Base-by-base conservation (phyloP, 2,113 vertebrate genomes). In the Ceratotherium simum region DNA sequence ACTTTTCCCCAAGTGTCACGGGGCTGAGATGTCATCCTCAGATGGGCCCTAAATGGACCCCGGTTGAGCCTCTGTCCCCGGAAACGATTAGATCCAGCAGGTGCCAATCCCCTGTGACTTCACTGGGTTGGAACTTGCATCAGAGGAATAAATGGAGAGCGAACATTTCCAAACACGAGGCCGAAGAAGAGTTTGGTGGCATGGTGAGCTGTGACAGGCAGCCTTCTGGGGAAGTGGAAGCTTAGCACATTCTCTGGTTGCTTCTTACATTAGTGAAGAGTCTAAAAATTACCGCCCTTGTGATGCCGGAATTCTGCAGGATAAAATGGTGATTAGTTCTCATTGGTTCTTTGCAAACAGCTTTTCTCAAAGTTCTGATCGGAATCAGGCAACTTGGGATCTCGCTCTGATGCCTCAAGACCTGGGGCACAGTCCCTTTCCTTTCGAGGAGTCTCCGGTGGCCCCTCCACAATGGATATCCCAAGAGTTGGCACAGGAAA, bases 201-300 rank as follows among this genome's bases (percentile, higher is more conserved):
- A 0, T 3, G 51, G 13, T 9, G 84, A 92, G 85, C 91, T 14
- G 62, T 18, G 93, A n/a, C 65, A 51, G 79, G 78, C 65, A 0
- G 65, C 46, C 86, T 90, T 76, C 27, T 4, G 65, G 91, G 96
- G 96, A 94, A 94, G 87, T 31, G 48, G 95, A 18, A 27, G 93
- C 96, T 96, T 92, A 96, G 84, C 88, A 33, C 65, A 0, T 82
- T 90, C 96, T 97, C 95, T 0, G 12, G 70, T 69, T 91, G 93
- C 97, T 88, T 46, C 64, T 69, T 21, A 33, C 21, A 7, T 67
- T n/a, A 80, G 75, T 1, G 48, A 84, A 46, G 80, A 25, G 33
- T 75, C 95, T 97, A 95, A 97, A 96, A 92, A 93, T 65, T 8
- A 39, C 93, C 13, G 51, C 25, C 89, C 93, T 95, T 17, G 72